These are phyloP conservation scores for Halictus rubicundus DNA, from an alignment of 1,140 invertebrate species.

Conservation along the genomic window DNA sequence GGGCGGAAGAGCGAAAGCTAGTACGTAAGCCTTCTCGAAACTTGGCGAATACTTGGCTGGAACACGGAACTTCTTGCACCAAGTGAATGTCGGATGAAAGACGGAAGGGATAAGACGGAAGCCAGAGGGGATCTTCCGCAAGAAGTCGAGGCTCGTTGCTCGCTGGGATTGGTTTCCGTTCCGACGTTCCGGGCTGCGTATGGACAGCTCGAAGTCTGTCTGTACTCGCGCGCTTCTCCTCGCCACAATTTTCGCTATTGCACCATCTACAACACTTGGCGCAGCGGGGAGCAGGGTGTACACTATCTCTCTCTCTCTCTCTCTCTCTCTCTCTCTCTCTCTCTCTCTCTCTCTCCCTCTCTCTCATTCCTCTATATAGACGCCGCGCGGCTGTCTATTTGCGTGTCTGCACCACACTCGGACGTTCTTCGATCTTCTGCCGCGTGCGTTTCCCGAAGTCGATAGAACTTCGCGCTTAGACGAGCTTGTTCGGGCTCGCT, in stretches of 20 bases:
- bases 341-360: too few relatives aligned
- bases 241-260: conserved; percentile 53
- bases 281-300: too few relatives aligned
- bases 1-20: not conserved
- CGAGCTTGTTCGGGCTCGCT: not conserved
- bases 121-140: conserved; percentile 43
- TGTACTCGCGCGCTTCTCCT: conserved; percentile 8
- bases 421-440: conserved; percentile 41
- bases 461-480: not conserved
- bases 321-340: not conserved
- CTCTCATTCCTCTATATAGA: conserved; percentile 1
- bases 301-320: too few relatives aligned
- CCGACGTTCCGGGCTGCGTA: conserved; percentile 49
- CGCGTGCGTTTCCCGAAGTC: not conserved
- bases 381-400: conserved; percentile 20
- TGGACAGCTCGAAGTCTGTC: conserved; percentile 56
- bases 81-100: conserved; percentile 56
- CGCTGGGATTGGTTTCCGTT: conserved; percentile 55
- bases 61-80: conserved; percentile 67
- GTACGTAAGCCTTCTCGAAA: conserved; percentile 67
- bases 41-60: conserved; percentile 72
- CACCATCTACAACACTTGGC: not conserved
- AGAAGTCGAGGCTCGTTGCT: conserved; percentile 39
- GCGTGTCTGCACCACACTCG: conserved; percentile 23
- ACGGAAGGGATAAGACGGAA: conserved; percentile 57